These are phyloP conservation scores for Eulemur rufifrons DNA, from an alignment of 2,113 vertebrate species.

Conservation along the genomic window DNA sequence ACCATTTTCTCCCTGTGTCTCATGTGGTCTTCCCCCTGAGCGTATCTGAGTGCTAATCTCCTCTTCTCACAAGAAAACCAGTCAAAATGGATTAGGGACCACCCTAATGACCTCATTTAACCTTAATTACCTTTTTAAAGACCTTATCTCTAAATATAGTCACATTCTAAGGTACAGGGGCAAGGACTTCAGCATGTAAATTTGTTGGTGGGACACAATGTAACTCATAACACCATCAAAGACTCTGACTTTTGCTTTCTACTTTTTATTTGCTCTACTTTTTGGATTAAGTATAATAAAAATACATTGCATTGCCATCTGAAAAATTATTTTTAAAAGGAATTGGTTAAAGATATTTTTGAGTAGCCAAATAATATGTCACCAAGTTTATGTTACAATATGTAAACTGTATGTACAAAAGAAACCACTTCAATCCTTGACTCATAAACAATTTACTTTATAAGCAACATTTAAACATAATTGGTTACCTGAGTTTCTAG, in stretches of 20 bases:
- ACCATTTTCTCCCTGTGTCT: neutral
- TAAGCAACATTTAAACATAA: neutral
- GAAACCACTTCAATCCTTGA: neutral
- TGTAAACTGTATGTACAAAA: neutral
- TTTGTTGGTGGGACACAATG: neutral
- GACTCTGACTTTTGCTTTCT: neutral
- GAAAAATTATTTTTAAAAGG: neutral
- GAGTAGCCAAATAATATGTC: neutral
- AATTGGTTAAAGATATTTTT: neutral
- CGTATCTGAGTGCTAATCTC: neutral
- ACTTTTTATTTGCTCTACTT: neutral
- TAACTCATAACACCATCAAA: neutral
- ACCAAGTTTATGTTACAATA: neutral
- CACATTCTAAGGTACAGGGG: neutral
- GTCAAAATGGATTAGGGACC: neutral
- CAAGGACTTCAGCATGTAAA: neutral
- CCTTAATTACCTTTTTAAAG: neutral
- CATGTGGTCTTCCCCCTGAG: neutral
- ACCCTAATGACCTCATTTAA: neutral
- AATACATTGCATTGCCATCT: neutral
- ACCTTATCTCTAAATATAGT: neutral
- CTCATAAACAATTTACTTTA: neutral
- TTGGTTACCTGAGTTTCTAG: neutral
- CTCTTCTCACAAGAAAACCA: neutral
- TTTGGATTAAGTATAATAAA: neutral